phyloP scores from a whole-genome alignment of 2,113 vertebrate genomes.

The Rattus rattus region DNA sequence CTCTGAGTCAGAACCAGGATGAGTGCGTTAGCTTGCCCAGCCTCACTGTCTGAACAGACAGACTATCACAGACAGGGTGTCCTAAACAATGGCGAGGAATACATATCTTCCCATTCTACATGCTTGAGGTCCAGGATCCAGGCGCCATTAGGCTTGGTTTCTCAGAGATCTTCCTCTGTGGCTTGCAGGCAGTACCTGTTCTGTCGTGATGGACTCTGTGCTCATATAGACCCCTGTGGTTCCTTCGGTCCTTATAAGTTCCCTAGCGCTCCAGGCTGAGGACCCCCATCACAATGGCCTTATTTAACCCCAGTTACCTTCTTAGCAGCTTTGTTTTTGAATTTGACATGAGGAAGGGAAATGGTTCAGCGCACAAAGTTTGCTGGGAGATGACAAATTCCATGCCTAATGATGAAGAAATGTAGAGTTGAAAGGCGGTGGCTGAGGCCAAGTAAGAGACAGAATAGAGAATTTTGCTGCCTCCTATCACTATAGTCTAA shows the following conservation, averaged over 20 bases:
- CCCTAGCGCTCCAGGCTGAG: not conserved
- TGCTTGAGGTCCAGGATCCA: not conserved
- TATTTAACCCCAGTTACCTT: not conserved
- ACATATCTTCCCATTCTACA: not conserved
- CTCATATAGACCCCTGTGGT: not conserved
- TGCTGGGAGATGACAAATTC: accelerated
- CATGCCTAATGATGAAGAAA: not conserved
- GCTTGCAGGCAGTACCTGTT: not conserved
- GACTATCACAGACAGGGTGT: not conserved
- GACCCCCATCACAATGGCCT: not conserved
- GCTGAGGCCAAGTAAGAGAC: not conserved
- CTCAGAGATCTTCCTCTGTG: not conserved
- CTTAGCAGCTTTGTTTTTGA: not conserved
- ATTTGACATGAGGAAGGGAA: not conserved
- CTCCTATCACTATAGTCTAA: accelerated
- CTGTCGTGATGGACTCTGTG: not conserved
- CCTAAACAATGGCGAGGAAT: not conserved
- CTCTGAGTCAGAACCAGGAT: not conserved
- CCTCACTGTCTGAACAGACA: not conserved
- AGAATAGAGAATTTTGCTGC: not conserved
- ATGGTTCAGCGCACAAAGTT: not conserved
- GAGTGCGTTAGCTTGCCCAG: not conserved
- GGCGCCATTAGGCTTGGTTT: not conserved
- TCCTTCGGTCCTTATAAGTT: not conserved
- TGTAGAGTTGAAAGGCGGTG: not conserved